Base-by-base conservation (phyloP, 1,140 invertebrate genomes). In the Atta texana region DNA sequence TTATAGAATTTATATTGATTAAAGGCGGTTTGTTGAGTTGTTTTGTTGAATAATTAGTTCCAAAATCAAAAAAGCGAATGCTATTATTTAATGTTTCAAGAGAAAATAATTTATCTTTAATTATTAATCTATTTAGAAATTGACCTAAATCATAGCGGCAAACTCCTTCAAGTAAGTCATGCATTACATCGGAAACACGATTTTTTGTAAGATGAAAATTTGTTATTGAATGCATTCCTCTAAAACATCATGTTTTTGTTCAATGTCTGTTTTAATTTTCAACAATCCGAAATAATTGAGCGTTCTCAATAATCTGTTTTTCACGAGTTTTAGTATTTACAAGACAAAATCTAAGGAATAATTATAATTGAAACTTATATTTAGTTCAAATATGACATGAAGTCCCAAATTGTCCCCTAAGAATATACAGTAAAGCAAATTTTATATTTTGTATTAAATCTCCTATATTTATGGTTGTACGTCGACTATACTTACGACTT, bases 131-230 rank as follows among this genome's bases (percentile, higher is more conserved):
- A 39, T 14, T 16, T 75, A 39, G 39, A 57, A 75, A 5, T 21
- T 34, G 49, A 31, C 24, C 69, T 76, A 77, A 77, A 49, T 77
- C 16, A 16, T 77, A 77, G 4, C 24, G 39, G 55, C 55, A 77
- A 49, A 63, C 5, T 63, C 57, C 75, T 16, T 63, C 21, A 44
- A 49, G 49, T 63, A 77, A 49, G 39, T 63, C 75, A n/a, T 77
- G 57, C 75, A 63, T 63, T 6, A 77, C 10, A 77, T 76, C 34
- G 31, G 7, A 44, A 44, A 44, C 39, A 76, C 55, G n/a, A 76
- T 76, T 59, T 44, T 24, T 44, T 76, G 14, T 76, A 2, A 76
- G 39, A n/a, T 76, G 55, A 59, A 76, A 59, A 24, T 76, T 76
- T 34, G 10, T 3, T 75, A 75, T 75, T n/a, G 21, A 76, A 76